Conservation (phyloP, 2,888 invertebrate species). For the Lycocerus yunnanus region DNA sequence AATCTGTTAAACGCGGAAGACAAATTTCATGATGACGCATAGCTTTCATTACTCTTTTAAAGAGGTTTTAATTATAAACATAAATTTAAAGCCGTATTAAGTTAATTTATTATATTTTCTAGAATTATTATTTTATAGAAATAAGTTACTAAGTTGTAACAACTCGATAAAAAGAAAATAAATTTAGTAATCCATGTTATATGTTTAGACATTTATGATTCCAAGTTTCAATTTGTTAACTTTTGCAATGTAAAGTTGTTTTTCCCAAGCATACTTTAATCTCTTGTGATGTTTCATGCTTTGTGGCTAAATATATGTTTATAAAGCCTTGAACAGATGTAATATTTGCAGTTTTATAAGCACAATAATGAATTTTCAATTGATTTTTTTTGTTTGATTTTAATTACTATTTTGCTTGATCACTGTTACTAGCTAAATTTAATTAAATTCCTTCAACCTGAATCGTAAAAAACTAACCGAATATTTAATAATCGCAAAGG, state of each 20-base stretch:
- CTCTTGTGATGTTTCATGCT: neutral
- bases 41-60: slow-evolving; percentile 3
- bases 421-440: neutral
- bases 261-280: neutral
- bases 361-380: neutral
- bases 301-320: neutral
- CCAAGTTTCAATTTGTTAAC: neutral
- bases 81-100: neutral
- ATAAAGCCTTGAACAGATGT: neutral
- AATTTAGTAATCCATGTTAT: neutral
- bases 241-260: neutral
- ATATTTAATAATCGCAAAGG: neutral
- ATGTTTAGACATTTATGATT: neutral
- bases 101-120: neutral
- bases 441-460: neutral
- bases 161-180: neutral
- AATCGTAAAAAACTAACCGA: neutral
- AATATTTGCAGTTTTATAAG: neutral
- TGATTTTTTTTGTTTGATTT: neutral
- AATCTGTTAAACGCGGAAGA: slow-evolving; percentile 21
- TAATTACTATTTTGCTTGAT: neutral
- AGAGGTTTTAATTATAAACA: slow-evolving; percentile 4
- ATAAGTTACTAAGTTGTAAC: neutral
- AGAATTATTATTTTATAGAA: neutral
- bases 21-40: slow-evolving; percentile 9